These are phyloP conservation scores for Cossypha heuglini DNA, from an alignment of 2,797 vertebrate genomes.

Conservation along the genomic window DNA sequence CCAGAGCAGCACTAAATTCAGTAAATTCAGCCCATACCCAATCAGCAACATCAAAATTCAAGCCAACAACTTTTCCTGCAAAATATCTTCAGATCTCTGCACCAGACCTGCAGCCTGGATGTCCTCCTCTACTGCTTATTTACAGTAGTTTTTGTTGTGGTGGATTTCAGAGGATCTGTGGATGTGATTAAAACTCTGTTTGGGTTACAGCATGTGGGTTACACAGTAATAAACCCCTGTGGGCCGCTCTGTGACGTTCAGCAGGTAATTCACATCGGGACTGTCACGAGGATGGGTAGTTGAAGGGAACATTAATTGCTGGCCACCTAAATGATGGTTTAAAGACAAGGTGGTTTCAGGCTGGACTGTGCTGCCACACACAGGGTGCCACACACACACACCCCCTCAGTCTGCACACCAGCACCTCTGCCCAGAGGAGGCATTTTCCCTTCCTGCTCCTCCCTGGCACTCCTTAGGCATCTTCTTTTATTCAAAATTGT, in stretches of 20 bases:
- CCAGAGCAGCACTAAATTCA: not conserved
- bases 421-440: not conserved
- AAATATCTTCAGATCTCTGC: not conserved
- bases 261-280: not conserved
- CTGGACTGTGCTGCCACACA: not conserved
- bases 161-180: not conserved
- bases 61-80: not conserved
- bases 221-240: not conserved
- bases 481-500: not conserved
- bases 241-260: not conserved
- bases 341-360: not conserved
- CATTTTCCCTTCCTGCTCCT: not conserved
- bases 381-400: not conserved
- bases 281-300: not conserved
- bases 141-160: not conserved
- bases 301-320: not conserved
- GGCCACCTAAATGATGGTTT: not conserved
- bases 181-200: not conserved
- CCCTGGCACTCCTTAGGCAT: not conserved
- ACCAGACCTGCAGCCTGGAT: not conserved
- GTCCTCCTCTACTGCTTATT: not conserved
- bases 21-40: not conserved
- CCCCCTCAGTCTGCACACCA: not conserved
- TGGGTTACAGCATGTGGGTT: not conserved
- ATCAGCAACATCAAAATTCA: not conserved